Evolutionary conservation across 2,113 vertebrate species (phyloP), one percentile per base, ranked within the genome.

Genomic region (Tursiops truncatus): DNA sequence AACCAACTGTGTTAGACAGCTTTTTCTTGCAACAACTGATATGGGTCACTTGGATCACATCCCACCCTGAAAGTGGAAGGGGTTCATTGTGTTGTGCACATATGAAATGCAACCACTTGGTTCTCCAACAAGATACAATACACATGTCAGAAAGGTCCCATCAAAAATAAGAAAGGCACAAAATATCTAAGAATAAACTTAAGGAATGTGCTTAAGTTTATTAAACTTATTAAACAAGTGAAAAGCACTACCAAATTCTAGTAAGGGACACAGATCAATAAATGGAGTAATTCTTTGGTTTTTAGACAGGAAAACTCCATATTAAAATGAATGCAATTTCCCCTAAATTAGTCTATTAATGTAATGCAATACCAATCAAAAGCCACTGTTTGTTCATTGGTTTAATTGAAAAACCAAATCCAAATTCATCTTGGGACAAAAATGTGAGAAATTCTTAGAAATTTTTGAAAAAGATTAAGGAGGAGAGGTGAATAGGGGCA

Each of bases 241-340:
- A 95, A 83, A 94, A 94, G 26, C 31, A 91, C 31, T 83, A 41
- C 26, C 47, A 88, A 94, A 56, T 82, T 80, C 26, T 80, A 77
- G 20, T 83, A 94, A 85, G 11, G 33, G 9, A 82, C 8, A 6
- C 0, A 50, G 68, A 33, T 84, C 36, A 93, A 47, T 67, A 85
- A 89, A 79, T 38, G 25, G 62, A 84, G 21, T 84, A 73, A 79
- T 93, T 84, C 38, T 74, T 82, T 85, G n/a, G 18, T 53, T 88
- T 93, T 94, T 88, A 90, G 58, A 88, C 8, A 76, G n/a, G 28
- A 87, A 97, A 87, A 68, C 23, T 79, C n/a, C 63, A 31, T 47
- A 92, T 73, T 60, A 3, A 36, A 90, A 77, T 74, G 4, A 95
- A 74, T 25, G 3, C 6, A 81, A 62, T 70, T 86, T 91, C 28